Evolutionary conservation across 2,888 invertebrate genomes (phyloP), one percentile per base, ranked within the genome.

Genomic region (Hypercompe scribonia): DNA sequence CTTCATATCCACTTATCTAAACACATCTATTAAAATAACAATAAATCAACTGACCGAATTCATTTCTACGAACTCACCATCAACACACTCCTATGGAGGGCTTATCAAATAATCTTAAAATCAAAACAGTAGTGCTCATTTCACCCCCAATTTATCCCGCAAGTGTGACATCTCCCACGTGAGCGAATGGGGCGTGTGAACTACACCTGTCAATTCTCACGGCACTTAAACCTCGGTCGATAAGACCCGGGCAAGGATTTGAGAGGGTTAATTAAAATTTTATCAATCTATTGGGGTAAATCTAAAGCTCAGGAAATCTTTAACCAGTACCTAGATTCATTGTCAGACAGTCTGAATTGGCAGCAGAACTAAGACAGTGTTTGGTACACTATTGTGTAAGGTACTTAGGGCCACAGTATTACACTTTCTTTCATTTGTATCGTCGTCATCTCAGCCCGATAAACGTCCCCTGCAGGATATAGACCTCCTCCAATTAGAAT

Each of bases 201-300:
- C 65, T 13, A 54, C 90, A 90, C 87, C 89, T 90, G 90, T 71
- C 31, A n/a, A 8, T 73, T 90, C 90, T 75, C 90, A 90, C 90
- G 88, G 85, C 89, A 90, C 90, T 90, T 88, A 89, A 75, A 74
- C 77, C 79, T 76, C 79, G 78, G 83, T 82, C 80, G 80, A 82
- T 79, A 84, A 78, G 79, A 79, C 70, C 54, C 72, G 33, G 58
- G 50, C n/a, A 78, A 80, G 78, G 78, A 77, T 79, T 73, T 75
- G 36, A 36, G 72, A 75, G 80, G 80, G 75, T 77, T 77, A 75
- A 80, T 83, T 79, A 77, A 68, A 73, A 77, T 77, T 79, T 71
- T 33, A 75, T 66, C 42, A 18, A 66, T 36, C 11, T 75, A n/a
- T 65, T 24, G 64, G 42, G 42, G n/a, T 28, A 58, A 33, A 68